Evolutionary conservation across 1,140 invertebrate genomes (phyloP), one percentile per base, ranked within the genome.

Genomic region (Kradibia gibbosae): DNA sequence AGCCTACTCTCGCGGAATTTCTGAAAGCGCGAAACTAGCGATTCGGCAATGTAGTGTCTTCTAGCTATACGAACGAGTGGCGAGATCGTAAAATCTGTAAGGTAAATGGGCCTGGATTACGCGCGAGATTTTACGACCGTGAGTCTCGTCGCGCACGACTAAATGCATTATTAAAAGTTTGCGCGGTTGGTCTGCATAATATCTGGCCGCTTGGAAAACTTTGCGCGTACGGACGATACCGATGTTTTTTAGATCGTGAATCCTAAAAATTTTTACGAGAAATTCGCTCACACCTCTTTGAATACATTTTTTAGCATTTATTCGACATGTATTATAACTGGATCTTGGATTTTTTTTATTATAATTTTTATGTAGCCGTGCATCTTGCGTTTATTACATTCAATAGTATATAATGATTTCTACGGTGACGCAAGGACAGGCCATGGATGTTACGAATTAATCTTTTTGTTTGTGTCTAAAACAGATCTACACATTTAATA

Each of bases 31-130:
- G n/a, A 3, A 48, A 8, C 28, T 7, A 48, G 71, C 22, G 3
- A 39, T 74, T 57, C 31, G 34, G 72, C 57, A 57, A 74, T 74
- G 45, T 34, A 25, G 72, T 57, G 11, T 55, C 31, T 50, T 22
- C 72, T 36, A 20, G 72, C 50, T 74, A 74, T 57, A 60, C 20
- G 53, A 34, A 36, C 8, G n/a, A 31, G 17, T 34, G 50, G 28
- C 7, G 50, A 74, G 42, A 74, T 74, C 55, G 84, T 88, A 89
- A 89, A 88, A 88, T 10, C 48, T 60, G 80, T 76, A 80, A 80
- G 82, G 85, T 84, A 84, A 85, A 86, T 84, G 83, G 83, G 84
- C 82, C 85, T 83, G 86, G 85, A 86, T 88, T 89, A 88, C 84
- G 86, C 57, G 34, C 85, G 85, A 88, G 84, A 83, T 84, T 85